phyloP scores from a whole-genome alignment of 2,888 invertebrate species.

The Parelbella ahira region DNA sequence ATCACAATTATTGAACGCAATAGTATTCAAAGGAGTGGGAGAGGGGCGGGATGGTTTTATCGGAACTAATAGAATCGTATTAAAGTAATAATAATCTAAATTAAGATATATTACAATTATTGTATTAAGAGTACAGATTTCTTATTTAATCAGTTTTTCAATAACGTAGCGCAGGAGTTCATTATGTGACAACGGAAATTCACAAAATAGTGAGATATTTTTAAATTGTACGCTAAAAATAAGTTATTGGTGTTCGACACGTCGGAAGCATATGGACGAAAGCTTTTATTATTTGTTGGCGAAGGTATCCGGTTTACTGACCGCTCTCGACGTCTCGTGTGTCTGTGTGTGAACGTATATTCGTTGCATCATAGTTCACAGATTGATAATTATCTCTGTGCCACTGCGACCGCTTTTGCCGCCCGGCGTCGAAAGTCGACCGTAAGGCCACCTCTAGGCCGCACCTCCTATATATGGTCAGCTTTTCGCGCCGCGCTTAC shows the following conservation, averaged over 20 bases:
- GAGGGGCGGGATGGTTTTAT: no score
- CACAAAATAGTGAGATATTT: no score
- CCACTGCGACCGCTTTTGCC: conserved; percentile 5
- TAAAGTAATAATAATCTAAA: no score
- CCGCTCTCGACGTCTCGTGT: conserved; percentile 1
- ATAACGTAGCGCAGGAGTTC: no score
- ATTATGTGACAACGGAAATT: no score
- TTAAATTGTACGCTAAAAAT: background rate
- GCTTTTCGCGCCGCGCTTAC: conserved; percentile 29
- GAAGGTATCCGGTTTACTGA: conserved; percentile 15
- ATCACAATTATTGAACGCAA: conserved; percentile 9
- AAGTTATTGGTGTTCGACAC: background rate
- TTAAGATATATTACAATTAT: background rate
- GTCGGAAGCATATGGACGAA: conserved; percentile 6
- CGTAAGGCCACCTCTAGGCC: conserved; percentile 35
- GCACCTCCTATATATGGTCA: conserved; percentile 38
- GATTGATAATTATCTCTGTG: background rate
- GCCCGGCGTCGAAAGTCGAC: conserved; percentile 31
- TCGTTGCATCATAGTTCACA: conserved; percentile 15
- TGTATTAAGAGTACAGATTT: no score
- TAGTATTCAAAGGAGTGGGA: conserved; percentile 1
- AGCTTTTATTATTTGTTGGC: conserved; percentile 6
- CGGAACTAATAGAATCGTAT: background rate
- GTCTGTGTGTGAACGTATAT: background rate
- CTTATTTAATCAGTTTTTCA: no score